Conservation (phyloP, 2,888 invertebrate genomes). For the Macrophya annulata region DNA sequence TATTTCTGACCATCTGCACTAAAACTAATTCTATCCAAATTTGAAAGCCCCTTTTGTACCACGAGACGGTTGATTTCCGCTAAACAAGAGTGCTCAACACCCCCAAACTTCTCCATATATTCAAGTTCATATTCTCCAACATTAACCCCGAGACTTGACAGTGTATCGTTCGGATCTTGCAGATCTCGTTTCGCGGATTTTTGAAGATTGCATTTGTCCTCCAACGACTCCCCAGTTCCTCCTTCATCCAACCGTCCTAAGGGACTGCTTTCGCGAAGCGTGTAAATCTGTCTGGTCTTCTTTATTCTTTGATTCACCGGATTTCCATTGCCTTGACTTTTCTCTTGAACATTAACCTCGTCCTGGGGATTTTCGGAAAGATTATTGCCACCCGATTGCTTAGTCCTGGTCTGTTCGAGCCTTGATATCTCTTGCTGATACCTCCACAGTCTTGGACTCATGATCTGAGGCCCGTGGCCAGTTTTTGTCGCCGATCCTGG, state of each 20-base stretch:
- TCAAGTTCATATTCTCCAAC: neutral
- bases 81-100: neutral
- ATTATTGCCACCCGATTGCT: slow-evolving; percentile 15
- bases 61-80: neutral
- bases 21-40: neutral
- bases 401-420: slow-evolving; percentile 37
- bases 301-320: slow-evolving; percentile 56
- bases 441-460: slow-evolving; percentile 53
- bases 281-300: slow-evolving; percentile 65
- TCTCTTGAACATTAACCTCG: neutral
- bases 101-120: neutral
- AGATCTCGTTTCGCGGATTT: neutral
- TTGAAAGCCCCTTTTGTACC: neutral
- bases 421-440: slow-evolving; percentile 48
- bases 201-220: neutral
- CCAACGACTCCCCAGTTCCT: slow-evolving; percentile 51
- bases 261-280: slow-evolving; percentile 59
- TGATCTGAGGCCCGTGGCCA: slow-evolving; percentile 38
- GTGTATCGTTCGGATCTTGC: neutral
- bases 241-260: slow-evolving; percentile 53
- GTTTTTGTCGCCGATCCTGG: slow-evolving; percentile 62
- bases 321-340: neutral
- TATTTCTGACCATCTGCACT: slow-evolving; percentile 6
- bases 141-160: neutral
- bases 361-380: neutral